Percentiles rank a stretch among this genome's conserved stretches.
Evolutionary conservation across 2,797 vertebrate genomes (phyloP).

Genomic region (Merluccius polli): DNA sequence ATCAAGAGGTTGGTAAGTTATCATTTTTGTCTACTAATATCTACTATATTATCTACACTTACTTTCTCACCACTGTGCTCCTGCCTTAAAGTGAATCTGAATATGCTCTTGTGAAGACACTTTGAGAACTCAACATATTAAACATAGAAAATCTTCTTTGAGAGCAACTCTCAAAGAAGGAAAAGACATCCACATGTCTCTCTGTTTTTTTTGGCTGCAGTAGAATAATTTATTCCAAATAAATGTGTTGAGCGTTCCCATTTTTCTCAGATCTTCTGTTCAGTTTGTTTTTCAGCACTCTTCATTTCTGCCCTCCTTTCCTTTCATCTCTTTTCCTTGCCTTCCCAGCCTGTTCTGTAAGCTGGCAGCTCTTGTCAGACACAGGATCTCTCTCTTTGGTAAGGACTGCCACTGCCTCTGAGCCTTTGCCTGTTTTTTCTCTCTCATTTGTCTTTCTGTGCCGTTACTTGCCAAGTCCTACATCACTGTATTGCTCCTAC

Average conservation of each 20-base stretch:
- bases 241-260: neutral
- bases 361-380: constrained; percentile 97
- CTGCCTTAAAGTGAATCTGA: neutral
- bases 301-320: constrained; percentile 1
- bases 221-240: neutral
- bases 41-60: neutral
- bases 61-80: neutral
- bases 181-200: neutral
- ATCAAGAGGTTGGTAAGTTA: neutral
- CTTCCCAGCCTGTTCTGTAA: constrained; percentile 94
- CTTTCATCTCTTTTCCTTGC: constrained; percentile 34
- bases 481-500: constrained; percentile 34
- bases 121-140: neutral
- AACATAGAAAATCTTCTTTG: neutral
- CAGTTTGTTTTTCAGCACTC: neutral
- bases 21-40: neutral
- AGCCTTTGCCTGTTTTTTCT: constrained; percentile 1
- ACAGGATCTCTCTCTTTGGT: constrained; percentile 99
- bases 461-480: constrained; percentile 1
- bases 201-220: neutral
- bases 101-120: neutral
- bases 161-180: neutral
- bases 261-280: neutral
- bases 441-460: constrained; percentile 4
- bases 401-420: constrained; percentile 63